Evolutionary conservation across 2,888 invertebrate species (phyloP).

Genomic region (Drosophila austrosaltans): DNA sequence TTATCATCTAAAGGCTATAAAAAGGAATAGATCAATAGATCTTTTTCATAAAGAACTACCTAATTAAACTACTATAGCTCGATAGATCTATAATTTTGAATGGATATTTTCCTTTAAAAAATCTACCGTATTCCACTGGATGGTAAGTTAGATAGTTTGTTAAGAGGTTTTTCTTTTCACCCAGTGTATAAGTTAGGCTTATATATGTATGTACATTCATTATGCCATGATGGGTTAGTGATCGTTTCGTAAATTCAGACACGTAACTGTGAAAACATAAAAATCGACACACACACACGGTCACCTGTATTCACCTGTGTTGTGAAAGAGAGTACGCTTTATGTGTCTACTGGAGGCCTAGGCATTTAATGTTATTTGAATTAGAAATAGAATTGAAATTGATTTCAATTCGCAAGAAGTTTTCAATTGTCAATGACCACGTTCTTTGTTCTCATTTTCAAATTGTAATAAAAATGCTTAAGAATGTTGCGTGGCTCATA

Average conservation of each 20-base stretch:
- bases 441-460: slow-evolving; percentile 42
- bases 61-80: too few species aligned
- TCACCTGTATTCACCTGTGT: background rate
- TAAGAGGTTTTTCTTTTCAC: background rate
- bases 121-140: too few species aligned
- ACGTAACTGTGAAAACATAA: slow-evolving; percentile 78
- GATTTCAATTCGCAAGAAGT: slow-evolving; percentile 58
- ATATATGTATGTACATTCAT: background rate
- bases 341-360: slow-evolving; percentile 45
- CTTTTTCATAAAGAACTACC: too few species aligned
- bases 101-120: too few species aligned
- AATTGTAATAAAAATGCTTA: slow-evolving; percentile 62
- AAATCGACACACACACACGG: slow-evolving; percentile 59
- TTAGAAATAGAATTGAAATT: slow-evolving; percentile 32
- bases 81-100: too few species aligned
- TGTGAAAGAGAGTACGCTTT: slow-evolving; percentile 51
- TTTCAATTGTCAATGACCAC: slow-evolving; percentile 38
- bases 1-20: too few species aligned
- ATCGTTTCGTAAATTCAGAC: slow-evolving; percentile 58
- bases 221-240: background rate
- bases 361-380: slow-evolving; percentile 50
- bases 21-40: too few species aligned
- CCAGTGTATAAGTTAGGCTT: background rate
- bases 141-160: too few species aligned
- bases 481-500: slow-evolving; percentile 62